Evolutionary conservation across 2,888 invertebrate genomes (phyloP).

Genomic region (Unio pictorum): DNA sequence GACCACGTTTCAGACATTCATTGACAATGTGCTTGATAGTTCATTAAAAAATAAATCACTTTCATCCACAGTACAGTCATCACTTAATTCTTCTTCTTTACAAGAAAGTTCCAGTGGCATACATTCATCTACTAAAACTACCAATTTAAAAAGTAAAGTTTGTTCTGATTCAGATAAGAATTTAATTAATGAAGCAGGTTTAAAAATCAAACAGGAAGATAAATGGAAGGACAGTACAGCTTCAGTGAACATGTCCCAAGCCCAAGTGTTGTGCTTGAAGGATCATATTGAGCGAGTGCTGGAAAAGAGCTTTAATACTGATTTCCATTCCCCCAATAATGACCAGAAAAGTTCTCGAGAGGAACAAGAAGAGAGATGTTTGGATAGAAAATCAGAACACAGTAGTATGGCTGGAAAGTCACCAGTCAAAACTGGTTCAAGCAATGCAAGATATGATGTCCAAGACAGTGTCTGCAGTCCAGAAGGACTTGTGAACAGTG

Average conservation of each 20-base stretch:
- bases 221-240: constrained; percentile 1
- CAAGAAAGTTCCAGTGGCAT: constrained; percentile 19
- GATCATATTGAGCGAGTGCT: constrained; percentile 58
- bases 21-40: constrained; percentile 57
- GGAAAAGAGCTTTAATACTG: constrained; percentile 45
- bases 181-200: constrained; percentile 3
- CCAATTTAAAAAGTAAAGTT: background rate
- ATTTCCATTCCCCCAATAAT: constrained; percentile 17
- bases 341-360: constrained; percentile 19
- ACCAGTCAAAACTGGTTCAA: too few species aligned
- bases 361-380: constrained; percentile 3
- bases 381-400: constrained; percentile 14
- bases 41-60: constrained; percentile 36
- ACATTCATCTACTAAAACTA: constrained; percentile 6
- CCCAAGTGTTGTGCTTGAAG: constrained; percentile 46
- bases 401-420: too few species aligned
- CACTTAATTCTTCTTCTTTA: constrained; percentile 23
- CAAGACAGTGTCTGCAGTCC: constrained; percentile 40
- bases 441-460: too few species aligned
- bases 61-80: constrained; percentile 12
- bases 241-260: constrained; percentile 22
- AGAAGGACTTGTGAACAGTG: constrained; percentile 54
- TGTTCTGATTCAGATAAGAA: constrained; percentile 1
- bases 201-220: constrained; percentile 7
- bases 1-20: constrained; percentile 53